phyloP scores from a whole-genome alignment of 2,888 invertebrate species.

The Phania funesta region DNA sequence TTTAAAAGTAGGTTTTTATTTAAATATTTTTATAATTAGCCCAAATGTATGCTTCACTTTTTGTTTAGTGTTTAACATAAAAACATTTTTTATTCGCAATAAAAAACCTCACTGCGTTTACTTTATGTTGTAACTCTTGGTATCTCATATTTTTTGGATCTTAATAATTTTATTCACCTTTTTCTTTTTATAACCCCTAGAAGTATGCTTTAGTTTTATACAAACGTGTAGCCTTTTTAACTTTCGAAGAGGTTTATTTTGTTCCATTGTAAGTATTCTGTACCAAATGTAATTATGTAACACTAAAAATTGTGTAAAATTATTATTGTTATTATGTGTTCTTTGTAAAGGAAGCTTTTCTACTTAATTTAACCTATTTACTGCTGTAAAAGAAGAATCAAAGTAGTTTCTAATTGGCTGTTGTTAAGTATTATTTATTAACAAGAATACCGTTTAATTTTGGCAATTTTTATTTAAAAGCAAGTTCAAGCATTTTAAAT shows the following conservation, averaged over 20 bases:
- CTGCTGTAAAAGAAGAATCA: neutral
- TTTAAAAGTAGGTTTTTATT: neutral
- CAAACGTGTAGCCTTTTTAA: neutral
- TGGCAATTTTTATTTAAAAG: conserved; percentile 4
- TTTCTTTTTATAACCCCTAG: neutral
- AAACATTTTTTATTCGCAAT: neutral
- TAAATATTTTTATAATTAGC: neutral
- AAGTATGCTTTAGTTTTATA: conserved; percentile 26
- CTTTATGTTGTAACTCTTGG: neutral
- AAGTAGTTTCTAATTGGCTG: neutral
- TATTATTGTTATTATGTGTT: too few species aligned
- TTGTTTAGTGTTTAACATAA: neutral
- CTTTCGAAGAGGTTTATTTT: neutral
- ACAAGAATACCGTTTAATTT: conserved; percentile 36
- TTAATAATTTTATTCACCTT: neutral
- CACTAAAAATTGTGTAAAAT: too few species aligned
- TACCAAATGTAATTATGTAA: too few species aligned
- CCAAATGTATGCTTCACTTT: conserved; percentile 17
- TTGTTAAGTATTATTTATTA: conserved; percentile 19
- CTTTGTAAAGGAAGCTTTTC: too few species aligned
- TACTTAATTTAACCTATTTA: conserved; percentile 45
- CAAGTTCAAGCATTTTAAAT: neutral
- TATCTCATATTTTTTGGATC: neutral
- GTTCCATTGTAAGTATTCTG: neutral
- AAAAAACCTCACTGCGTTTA: neutral